Base-by-base conservation (phyloP, 1,140 invertebrate genomes). In the Pinna nobilis region DNA sequence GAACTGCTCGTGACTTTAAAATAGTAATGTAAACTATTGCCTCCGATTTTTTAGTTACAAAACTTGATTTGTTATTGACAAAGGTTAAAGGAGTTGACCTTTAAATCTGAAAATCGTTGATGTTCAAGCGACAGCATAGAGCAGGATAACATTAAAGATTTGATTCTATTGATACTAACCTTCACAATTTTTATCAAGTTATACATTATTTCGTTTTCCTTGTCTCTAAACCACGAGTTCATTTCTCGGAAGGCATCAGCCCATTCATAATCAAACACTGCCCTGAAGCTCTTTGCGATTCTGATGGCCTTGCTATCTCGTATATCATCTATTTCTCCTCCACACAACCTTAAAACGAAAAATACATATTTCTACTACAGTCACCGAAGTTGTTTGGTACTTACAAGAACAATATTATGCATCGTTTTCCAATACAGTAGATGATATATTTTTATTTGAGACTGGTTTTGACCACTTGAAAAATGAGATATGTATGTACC, bases 141-240 rank as follows among this genome's bases (percentile, higher is more conserved):
- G 23, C 50, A 28, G 23, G 20, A 53, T 2, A 11, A 30, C 4
- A 53, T 20, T 13, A n/a, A 53, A 25, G 20, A 53, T 25, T 28
- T 25, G 32, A 5, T 28, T 23, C 11, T 25, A 1, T 6, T 53
- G n/a, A 25, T 20, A 23, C 39, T 63, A 41, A 63, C 59, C 39
- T 37, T 32, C 28, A 63, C 23, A 18, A 63, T 44, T 25, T 37
- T 20, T 35, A 63, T 39, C 4, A 63, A 37, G 39, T 63, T 63
- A 41, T 63, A 63, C 39, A 44, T 63, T n/a, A 63, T 63, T 63
- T 63, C 59, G 4, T 18, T 44, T 23, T 63, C 35, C 39, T 63
- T 63, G 35, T 35, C 59, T 44, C 44, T 32, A 15, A 37, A 37
- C 59, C 59, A 63, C 15, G 15, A 3, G 37, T 20, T 63, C 59